These are phyloP conservation scores for Furnarius figulus DNA, from an alignment of 2,113 vertebrate genomes.

Conservation along the genomic window DNA sequence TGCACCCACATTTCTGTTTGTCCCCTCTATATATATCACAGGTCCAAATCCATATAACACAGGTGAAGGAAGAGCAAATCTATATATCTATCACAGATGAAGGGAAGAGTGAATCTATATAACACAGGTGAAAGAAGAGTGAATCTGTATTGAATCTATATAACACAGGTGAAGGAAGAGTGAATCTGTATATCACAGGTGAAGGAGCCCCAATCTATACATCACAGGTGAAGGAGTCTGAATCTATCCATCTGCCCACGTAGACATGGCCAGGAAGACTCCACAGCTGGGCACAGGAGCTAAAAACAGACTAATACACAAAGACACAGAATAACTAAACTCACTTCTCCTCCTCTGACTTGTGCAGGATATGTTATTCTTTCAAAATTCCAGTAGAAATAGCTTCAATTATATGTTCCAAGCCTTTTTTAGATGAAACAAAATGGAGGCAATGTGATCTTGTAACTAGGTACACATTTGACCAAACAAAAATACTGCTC, in stretches of 20 bases:
- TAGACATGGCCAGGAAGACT: neutral
- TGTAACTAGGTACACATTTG: neutral
- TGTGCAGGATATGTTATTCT: neutral
- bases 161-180: too few relatives aligned
- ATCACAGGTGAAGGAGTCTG: neutral
- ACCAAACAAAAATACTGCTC: neutral
- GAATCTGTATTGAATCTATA: too few relatives aligned
- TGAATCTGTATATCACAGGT: neutral
- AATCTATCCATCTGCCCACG: neutral
- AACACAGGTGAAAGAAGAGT: too few relatives aligned
- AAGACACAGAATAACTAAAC: neutral
- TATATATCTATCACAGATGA: too few relatives aligned
- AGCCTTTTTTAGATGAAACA: neutral
- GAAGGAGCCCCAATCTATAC: neutral
- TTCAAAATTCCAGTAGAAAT: neutral
- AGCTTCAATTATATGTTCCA: neutral
- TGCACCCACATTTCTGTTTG: accelerated
- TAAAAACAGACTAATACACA: neutral
- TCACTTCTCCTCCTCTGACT: neutral
- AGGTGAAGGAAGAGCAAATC: too few relatives aligned
- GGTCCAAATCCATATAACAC: too few relatives aligned
- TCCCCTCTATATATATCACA: neutral
- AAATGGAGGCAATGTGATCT: neutral
- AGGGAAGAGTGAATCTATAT: too few relatives aligned
- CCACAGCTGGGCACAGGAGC: neutral